These are phyloP conservation scores for Argynnis bischoffii DNA, from an alignment of 2,888 invertebrate species.

Conservation along the genomic window DNA sequence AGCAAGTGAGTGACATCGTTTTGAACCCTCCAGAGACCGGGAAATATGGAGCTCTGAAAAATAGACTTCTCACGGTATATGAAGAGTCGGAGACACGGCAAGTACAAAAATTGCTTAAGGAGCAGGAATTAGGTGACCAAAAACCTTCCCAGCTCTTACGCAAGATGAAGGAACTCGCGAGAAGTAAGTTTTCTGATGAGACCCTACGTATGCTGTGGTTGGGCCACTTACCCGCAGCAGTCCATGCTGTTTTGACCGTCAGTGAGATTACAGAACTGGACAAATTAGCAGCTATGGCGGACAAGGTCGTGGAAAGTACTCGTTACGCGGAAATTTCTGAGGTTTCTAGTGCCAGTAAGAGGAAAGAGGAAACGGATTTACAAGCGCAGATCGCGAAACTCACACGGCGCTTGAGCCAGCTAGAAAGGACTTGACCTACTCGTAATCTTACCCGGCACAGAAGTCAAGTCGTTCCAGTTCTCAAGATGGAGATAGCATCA, in stretches of 20 bases:
- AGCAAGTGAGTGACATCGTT: too few species aligned
- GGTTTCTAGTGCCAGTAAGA: constrained; percentile 4
- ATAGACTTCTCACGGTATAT: constrained; percentile 7
- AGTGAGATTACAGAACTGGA: constrained; percentile 27
- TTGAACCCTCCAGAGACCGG: too few species aligned
- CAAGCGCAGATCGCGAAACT: constrained; percentile 21
- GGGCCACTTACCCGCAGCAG: constrained; percentile 31
- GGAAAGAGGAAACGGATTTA: constrained; percentile 8
- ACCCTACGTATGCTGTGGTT: constrained; percentile 37
- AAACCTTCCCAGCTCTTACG: constrained; percentile 4
- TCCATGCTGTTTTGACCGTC: constrained; percentile 32
- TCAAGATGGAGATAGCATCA: constrained; percentile 13
- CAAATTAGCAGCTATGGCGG: constrained; percentile 34
- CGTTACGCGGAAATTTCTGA: constrained; percentile 3
- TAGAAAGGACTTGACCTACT: constrained; percentile 6
- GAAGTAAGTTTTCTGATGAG: constrained; percentile 30
- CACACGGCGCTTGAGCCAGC: constrained; percentile 10
- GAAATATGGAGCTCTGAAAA: too few species aligned
- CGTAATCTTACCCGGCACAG: neutral
- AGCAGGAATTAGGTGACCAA: constrained; percentile 13
- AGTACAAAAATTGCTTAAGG: constrained; percentile 24
- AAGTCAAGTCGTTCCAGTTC: constrained; percentile 11
- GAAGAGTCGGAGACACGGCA: constrained; percentile 24
- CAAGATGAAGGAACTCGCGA: constrained; percentile 6
- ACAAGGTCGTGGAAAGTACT: constrained; percentile 31